Evolutionary conservation across 1,140 invertebrate genomes (phyloP).

Genomic region (Zaprionus kolodkinae): DNA sequence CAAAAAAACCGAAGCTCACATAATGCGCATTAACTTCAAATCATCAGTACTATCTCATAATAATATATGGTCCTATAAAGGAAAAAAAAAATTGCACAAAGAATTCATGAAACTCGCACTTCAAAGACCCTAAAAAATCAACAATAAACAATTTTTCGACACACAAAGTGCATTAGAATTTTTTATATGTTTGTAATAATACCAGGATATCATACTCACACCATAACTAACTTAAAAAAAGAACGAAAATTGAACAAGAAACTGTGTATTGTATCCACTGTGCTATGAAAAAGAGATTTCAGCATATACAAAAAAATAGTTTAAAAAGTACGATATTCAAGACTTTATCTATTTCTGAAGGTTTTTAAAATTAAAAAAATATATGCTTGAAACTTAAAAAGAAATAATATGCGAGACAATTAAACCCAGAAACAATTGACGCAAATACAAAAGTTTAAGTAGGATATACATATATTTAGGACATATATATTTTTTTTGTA

Average conservation of each 20-base stretch:
- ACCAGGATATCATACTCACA: neutral
- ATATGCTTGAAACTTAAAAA: neutral
- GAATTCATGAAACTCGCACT: neutral
- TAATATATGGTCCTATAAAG: conserved; percentile 1
- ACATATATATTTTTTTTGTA: neutral
- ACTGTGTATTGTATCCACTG: neutral
- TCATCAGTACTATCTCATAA: neutral
- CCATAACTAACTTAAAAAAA: neutral
- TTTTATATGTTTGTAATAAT: neutral
- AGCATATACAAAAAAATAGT: neutral
- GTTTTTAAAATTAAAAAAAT: no score
- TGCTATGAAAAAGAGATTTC: neutral
- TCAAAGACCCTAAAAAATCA: neutral
- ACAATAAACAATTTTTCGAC: neutral
- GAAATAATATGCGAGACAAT: neutral
- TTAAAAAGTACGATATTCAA: neutral
- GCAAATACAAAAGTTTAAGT: neutral
- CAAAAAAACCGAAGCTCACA: neutral
- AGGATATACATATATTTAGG: neutral
- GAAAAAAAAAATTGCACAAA: neutral
- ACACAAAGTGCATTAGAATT: neutral
- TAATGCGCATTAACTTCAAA: neutral
- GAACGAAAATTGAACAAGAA: neutral
- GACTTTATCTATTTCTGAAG: neutral
- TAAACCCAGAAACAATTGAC: neutral